phyloP scores from a whole-genome alignment of 2,888 invertebrate genomes.

The Atethmia centrago region DNA sequence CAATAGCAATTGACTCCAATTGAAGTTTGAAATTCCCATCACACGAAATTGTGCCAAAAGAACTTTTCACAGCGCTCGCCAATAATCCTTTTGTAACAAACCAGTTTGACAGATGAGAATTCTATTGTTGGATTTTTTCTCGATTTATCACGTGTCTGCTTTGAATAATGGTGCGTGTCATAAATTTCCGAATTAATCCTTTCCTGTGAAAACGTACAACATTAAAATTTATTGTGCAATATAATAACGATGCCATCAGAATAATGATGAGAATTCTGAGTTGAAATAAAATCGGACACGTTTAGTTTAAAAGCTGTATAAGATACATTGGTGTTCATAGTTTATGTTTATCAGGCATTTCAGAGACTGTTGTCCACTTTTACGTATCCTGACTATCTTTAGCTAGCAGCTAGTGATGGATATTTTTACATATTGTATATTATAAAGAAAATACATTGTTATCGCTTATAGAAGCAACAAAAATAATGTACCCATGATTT shows the following conservation, averaged over 20 bases:
- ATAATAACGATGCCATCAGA: slow-evolving; percentile 13
- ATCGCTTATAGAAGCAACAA: too few species aligned
- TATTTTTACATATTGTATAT: too few species aligned
- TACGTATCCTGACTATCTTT: too few species aligned
- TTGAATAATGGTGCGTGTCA: slow-evolving; percentile 59
- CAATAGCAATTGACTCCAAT: background rate
- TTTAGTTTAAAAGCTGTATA: background rate
- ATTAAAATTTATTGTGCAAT: slow-evolving; percentile 26
- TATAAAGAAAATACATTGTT: too few species aligned
- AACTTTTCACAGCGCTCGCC: slow-evolving; percentile 70
- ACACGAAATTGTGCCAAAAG: slow-evolving; percentile 64
- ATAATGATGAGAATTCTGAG: slow-evolving; percentile 6
- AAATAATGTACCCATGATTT: too few species aligned
- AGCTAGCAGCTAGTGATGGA: too few species aligned
- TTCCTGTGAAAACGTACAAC: slow-evolving; percentile 25
- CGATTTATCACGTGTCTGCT: slow-evolving; percentile 63
- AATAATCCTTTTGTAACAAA: slow-evolving; percentile 84
- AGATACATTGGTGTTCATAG: background rate
- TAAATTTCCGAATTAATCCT: slow-evolving; percentile 52
- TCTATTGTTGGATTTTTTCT: slow-evolving; percentile 73
- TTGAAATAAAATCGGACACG: background rate
- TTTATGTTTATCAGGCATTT: background rate
- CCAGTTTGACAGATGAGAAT: slow-evolving; percentile 79
- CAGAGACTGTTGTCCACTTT: background rate
- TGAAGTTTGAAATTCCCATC: slow-evolving; percentile 60